Evolutionary conservation across 2,797 vertebrate genomes (phyloP).

Genomic region (Moxostoma hubbsi): DNA sequence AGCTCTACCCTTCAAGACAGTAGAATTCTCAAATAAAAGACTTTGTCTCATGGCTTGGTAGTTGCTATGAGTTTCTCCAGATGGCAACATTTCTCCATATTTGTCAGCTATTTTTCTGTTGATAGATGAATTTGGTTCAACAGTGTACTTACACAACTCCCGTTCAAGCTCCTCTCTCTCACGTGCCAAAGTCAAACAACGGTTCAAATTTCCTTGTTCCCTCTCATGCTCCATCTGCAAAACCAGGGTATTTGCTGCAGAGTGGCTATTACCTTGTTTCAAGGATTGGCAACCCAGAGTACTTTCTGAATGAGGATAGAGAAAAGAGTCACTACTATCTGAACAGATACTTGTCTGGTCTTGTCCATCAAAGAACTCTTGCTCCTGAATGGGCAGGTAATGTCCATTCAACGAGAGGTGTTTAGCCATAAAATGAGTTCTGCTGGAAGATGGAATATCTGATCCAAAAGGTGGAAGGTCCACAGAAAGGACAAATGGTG

Average conservation of each 20-base stretch:
- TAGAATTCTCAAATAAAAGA: slow-evolving; percentile 41
- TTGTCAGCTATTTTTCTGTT: slow-evolving; percentile 34
- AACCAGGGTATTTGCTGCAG: slow-evolving; percentile 73
- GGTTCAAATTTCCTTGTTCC: slow-evolving; percentile 78
- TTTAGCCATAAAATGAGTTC: slow-evolving; percentile 41
- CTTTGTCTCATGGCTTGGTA: slow-evolving; percentile 53
- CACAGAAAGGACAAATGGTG: slow-evolving; percentile 78
- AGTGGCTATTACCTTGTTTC: slow-evolving; percentile 58
- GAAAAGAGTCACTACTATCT: slow-evolving; percentile 55
- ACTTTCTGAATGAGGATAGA: slow-evolving; percentile 34
- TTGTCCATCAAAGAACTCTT: slow-evolving; percentile 42
- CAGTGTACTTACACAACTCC: slow-evolving; percentile 71
- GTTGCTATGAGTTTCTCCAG: slow-evolving; percentile 60
- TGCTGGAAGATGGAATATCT: slow-evolving; percentile 67
- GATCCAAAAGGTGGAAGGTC: slow-evolving; percentile 69
- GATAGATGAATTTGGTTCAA: slow-evolving; percentile 57
- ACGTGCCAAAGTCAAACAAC: slow-evolving; percentile 75
- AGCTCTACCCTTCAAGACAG: slow-evolving; percentile 55
- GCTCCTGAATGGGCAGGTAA: slow-evolving; percentile 50
- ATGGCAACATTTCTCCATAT: slow-evolving; percentile 61
- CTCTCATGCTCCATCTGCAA: slow-evolving; percentile 85
- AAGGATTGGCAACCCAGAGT: slow-evolving; percentile 63
- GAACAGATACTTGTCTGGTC: slow-evolving; percentile 69
- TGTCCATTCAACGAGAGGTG: slow-evolving; percentile 40
- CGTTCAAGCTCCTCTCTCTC: slow-evolving; percentile 79